Percentiles rank a stretch among this genome's conserved stretches.
These are phyloP conservation scores for Capricornis sumatraensis DNA, from an alignment of 2,113 vertebrate genomes.

Conservation along the genomic window DNA sequence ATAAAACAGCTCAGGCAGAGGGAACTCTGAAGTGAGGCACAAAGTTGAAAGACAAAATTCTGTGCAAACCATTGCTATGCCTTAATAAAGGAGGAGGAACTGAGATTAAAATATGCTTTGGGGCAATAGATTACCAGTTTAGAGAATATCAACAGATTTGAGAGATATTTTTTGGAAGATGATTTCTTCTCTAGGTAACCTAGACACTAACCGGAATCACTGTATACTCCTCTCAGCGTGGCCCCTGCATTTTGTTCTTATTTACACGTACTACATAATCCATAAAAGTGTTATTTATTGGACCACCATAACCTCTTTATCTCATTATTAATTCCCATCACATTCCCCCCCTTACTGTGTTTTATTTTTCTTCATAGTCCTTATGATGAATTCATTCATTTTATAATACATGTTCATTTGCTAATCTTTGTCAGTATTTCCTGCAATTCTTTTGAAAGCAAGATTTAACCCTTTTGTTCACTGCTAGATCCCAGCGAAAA, in stretches of 20 bases:
- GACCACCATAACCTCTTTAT: rapidly evolving
- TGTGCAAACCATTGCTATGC: background rate
- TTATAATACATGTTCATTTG: background rate
- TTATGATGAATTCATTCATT: background rate
- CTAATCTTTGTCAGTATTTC: background rate
- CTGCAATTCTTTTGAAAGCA: background rate
- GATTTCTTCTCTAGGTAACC: background rate
- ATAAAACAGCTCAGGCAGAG: background rate
- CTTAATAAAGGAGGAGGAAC: background rate
- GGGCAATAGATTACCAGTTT: background rate
- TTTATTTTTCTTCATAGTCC: background rate
- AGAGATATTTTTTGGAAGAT: background rate
- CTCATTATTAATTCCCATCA: background rate
- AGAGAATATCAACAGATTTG: background rate
- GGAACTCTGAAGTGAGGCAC: background rate
- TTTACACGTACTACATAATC: background rate
- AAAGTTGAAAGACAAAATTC: background rate
- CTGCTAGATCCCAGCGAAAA: background rate
- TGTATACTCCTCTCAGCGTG: background rate
- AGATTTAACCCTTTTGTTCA: background rate
- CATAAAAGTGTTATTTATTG: background rate
- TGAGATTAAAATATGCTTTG: background rate
- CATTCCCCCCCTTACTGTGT: background rate
- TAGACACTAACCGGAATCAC: background rate
- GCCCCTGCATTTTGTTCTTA: background rate